Percentiles rank a stretch among this genome's conserved stretches.
These are phyloP conservation scores for Phrynosoma blainvillii DNA, from an alignment of 2,113 vertebrate genomes.

Conservation along the genomic window DNA sequence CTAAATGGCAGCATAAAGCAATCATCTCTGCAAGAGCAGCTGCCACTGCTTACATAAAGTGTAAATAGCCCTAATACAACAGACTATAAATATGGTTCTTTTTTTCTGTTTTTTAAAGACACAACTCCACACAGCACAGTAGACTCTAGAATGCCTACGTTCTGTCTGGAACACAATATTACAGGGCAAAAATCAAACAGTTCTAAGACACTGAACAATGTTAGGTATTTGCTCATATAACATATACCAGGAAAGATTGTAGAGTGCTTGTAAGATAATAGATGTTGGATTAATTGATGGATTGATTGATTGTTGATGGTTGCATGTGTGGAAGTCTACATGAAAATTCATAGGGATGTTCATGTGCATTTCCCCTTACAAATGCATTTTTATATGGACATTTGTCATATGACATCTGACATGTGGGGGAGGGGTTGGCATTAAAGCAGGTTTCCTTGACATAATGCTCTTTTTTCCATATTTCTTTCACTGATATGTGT, in stretches of 20 bases:
- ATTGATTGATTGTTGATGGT: too few species aligned
- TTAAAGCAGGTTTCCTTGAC: too few species aligned
- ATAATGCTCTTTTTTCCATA: too few species aligned
- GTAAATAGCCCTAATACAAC: conserved; percentile 59
- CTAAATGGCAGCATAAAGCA: conserved; percentile 59
- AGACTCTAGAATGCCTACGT: conserved; percentile 45
- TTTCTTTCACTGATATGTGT: too few species aligned
- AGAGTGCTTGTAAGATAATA: neutral
- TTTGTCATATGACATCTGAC: too few species aligned
- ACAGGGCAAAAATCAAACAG: neutral
- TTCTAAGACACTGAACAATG: conserved; percentile 40
- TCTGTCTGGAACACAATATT: conserved; percentile 53
- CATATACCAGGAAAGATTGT: neutral
- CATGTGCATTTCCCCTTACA: too few species aligned
- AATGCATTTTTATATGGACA: too few species aligned
- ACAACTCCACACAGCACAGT: conserved; percentile 37
- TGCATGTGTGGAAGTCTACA: too few species aligned
- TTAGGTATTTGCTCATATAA: conserved; percentile 23
- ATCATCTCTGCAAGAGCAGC: conserved; percentile 64
- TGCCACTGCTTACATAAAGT: conserved; percentile 68
- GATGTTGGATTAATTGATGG: neutral
- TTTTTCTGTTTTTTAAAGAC: too few species aligned
- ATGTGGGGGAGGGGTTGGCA: too few species aligned
- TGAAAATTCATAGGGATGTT: too few species aligned
- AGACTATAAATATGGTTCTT: conserved; percentile 57